Evolutionary conservation across 2,888 invertebrate genomes (phyloP), one percentile per base, ranked within the genome.

Genomic region (Melitaea athalia): DNA sequence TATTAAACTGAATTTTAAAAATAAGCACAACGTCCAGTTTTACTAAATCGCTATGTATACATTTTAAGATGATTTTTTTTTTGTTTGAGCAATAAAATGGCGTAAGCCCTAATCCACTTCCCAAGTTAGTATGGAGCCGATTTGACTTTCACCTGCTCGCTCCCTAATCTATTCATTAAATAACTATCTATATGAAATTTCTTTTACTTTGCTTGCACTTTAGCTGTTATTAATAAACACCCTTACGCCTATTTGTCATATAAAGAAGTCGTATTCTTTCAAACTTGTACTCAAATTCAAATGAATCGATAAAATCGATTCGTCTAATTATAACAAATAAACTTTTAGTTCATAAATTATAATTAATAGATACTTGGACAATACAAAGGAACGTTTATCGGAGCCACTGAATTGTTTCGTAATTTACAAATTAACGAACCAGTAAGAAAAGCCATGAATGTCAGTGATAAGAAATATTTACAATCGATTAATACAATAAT

Each of bases 381-480:
- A 38, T 42, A 42, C 42, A 38, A 57, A 75, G 71, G 77, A 53
- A 55, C 69, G 69, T 79, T 79, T 79, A 64, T 79, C 71, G 76
- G 67, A 77, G 75, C 80, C 76, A 78, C 79, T 77, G 72, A 70
- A 79, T 76, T 77, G 78, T 80, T 83, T 81, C 74, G 78, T 79
- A 77, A 77, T 74, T 78, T 80, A 77, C 79, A 80, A 86, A 84
- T 85, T 86, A 87, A 83, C 82, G 85, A 57, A 57, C 42, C 57
- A 57, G 31, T 57, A 57, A 57, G 57, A 57, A 42, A 15, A 15
- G 57, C 57, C 57, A 42, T 57, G 57, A 66, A 66, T 67, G 84
- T 80, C 85, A 85, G 79, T 78, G 82, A 79, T 82, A 82, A 47
- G 17, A 78, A 81, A 81, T 83, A 83, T 83, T 84, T 80, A 79